Base-by-base conservation (phyloP, 2,797 vertebrate genomes). In the Chaunax sp. region DNA sequence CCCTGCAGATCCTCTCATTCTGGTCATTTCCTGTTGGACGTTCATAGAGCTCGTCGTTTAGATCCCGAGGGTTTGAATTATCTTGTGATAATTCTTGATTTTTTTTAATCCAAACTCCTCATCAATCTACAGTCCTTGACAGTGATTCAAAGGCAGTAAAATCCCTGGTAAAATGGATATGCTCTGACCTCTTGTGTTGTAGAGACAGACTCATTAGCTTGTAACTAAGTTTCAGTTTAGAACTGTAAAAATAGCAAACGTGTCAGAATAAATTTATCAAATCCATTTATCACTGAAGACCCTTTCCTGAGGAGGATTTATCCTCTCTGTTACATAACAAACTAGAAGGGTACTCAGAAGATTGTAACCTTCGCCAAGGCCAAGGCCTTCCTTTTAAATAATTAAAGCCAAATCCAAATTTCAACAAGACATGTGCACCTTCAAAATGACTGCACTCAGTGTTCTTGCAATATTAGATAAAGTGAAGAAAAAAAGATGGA, bases 111-210 rank as follows among this genome's bases (percentile, higher is more conserved):
- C 28, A 44, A 30, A 23, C 43, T 61, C 28, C 38, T 62, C 69
- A 84, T 90, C 77, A 82, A 87, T 89, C 58, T 54, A 62, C 60
- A 67, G 35, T 65, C 12, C 20, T 19, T 75, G 62, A 54, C 40
- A 46, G 43, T 30, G 55, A 60, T 50, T 35, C 52, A 61, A 60
- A 78, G 40, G 30, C 60, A 57, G 37, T 57, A 18, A 40, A 50
- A n/a, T 72, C 69, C 45, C 69, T 69, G 54, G 26, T n/a, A n/a
- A n/a, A n/a, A n/a, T n/a, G n/a, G n/a, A 69, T 55, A 77, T 53
- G 13, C 38, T 62, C 19, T 46, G 11, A 20, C 22, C 19, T 49
- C 19, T 64, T 30, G 16, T n/a, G n/a, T n/a, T n/a, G n/a, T n/a
- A n/a, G n/a, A n/a, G n/a, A n/a, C n/a, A n/a, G n/a, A 52, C 35